Base-by-base conservation (phyloP, 2,113 vertebrate species). In the Clarias magur region DNA sequence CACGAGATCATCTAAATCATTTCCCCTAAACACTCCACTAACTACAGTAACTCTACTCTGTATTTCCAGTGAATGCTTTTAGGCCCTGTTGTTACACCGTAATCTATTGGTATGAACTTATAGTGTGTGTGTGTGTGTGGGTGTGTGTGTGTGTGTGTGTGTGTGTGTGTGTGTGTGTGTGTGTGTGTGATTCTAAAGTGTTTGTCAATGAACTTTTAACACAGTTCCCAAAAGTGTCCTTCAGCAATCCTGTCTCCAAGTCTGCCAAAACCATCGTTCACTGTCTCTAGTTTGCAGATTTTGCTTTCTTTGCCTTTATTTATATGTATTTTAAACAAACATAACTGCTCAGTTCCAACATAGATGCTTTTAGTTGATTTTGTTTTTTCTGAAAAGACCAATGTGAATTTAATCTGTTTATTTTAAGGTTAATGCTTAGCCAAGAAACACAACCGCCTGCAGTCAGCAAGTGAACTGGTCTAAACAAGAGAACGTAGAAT, bases 371-470 rank as follows among this genome's bases (percentile, higher is more conserved):
- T 53, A 23, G 34, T 53, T 21, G 11, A 53, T 53, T 76, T 78
- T 25, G n/a, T 21, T 23, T 56, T 38, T 25, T 78, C 13, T 56
- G 10, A 7, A 78, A 56, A 78, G 48, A 78, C 12, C 75, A 27
- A 27, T 78, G 53, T 27, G n/a, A 56, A 78, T 78, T 27, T 53
- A 53, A 76, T 76, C 11, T 53, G 72, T 75, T 42, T 53, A 76
- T 78, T 78, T 56, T 56, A 56, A 7, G 48, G 48, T 27, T 15
- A 78, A 48, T 56, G 75, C 75, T 17, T 78, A 56, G 75, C 75
- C 75, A 78, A 78, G 25, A 78, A 78, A 56, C 12, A 78, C 75
- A 78, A 54, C 21, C n/a, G 75, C 25, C 73, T n/a, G n/a, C 72
- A 75, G 19, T 48, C 38, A 75, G 38, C 10, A 73, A 75, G 21